These are phyloP conservation scores for Germaria angustata DNA, from an alignment of 2,888 invertebrate genomes.

Conservation along the genomic window DNA sequence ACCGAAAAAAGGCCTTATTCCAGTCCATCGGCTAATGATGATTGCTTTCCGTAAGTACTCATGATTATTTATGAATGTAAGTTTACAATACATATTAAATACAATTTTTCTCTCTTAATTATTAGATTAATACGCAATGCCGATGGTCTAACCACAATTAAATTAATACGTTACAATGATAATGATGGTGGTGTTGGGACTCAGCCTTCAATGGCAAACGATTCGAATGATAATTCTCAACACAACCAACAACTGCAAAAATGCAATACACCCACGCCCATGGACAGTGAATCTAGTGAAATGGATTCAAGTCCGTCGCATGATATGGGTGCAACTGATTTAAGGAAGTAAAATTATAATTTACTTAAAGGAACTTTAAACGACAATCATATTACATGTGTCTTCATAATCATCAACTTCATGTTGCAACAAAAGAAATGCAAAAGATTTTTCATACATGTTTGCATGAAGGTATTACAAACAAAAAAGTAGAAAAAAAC, in stretches of 20 bases:
- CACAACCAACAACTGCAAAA: constrained; percentile 42
- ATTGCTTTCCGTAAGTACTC: constrained; percentile 79
- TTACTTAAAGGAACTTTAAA: background rate
- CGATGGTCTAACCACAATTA: constrained; percentile 80
- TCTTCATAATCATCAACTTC: background rate
- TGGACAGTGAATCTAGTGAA: constrained; percentile 64
- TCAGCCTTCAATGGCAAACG: constrained; percentile 43
- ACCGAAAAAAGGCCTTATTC: constrained; percentile 72
- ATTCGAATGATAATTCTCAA: constrained; percentile 62
- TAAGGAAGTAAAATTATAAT: constrained; percentile 50
- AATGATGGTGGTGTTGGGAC: constrained; percentile 43
- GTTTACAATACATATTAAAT: background rate
- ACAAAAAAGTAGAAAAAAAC: background rate
- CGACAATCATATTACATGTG: constrained; percentile 39
- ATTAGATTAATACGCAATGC: constrained; percentile 79
- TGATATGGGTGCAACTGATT: constrained; percentile 60
- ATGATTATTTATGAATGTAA: background rate
- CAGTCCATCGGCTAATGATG: constrained; percentile 71
- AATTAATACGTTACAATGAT: constrained; percentile 79
- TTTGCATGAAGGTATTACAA: constrained; percentile 1
- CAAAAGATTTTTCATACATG: background rate
- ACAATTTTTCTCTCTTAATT: background rate
- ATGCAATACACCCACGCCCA: constrained; percentile 54
- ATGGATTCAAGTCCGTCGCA: constrained; percentile 57
- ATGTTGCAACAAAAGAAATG: background rate